Percentiles rank a stretch among this genome's conserved stretches.
phyloP scores from a whole-genome alignment of 2,113 vertebrate species.

The Prinia subflava region DNA sequence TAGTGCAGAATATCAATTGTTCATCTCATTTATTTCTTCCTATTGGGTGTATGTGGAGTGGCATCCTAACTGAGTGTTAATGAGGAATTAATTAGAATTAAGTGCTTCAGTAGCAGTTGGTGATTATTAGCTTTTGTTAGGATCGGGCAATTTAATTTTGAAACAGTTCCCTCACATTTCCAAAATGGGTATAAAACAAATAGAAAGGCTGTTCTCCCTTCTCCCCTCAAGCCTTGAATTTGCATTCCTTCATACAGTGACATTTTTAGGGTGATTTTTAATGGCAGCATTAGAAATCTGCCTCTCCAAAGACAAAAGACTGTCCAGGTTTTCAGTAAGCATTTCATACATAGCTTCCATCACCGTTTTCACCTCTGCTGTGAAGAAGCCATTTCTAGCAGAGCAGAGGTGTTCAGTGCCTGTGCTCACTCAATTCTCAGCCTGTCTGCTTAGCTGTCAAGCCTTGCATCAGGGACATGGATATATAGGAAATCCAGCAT shows the following conservation, averaged over 20 bases:
- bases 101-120: conserved; percentile 21
- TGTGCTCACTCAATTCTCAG: neutral
- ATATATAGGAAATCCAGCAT: neutral
- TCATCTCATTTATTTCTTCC: conserved; percentile 45
- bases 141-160: conserved; percentile 12
- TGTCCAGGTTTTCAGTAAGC: neutral
- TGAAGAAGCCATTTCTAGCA: neutral
- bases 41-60: conserved; percentile 34
- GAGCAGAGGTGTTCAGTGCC: neutral
- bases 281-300: neutral
- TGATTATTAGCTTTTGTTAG: conserved; percentile 50
- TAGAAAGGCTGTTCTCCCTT: neutral
- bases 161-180: conserved; percentile 5
- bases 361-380: neutral
- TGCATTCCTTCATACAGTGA: neutral
- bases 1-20: neutral
- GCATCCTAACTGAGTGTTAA: conserved; percentile 44
- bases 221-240: conserved; percentile 15
- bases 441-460: neutral
- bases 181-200: neutral
- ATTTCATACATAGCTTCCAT: neutral
- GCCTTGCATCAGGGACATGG: neutral
- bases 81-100: conserved; percentile 54
- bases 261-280: conserved; percentile 9
- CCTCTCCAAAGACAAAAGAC: neutral